A percentile compares a stretch with the other conserved stretches of the same genome.
phyloP scores from a whole-genome alignment of 2,888 invertebrate species.

The Oxystoma pomonae region DNA sequence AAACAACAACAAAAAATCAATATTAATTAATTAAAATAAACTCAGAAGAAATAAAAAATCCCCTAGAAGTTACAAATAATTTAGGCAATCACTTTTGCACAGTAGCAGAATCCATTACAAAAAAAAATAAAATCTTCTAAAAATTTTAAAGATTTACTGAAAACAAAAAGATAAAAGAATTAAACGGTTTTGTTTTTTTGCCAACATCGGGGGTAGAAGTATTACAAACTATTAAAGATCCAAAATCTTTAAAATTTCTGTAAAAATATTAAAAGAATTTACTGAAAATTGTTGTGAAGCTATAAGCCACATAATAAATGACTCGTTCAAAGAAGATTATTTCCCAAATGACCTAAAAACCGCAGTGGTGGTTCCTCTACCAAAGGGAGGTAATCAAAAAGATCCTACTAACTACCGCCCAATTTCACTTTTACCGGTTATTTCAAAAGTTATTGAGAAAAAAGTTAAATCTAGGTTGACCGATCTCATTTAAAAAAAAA shows the following conservation, averaged over 20 bases:
- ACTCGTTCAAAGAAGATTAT: not conserved
- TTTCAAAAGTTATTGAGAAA: too few relatives aligned
- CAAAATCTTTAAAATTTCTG: not conserved
- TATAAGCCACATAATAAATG: not conserved
- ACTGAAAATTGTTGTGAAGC: not conserved
- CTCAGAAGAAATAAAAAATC: not conserved
- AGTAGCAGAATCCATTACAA: too few relatives aligned
- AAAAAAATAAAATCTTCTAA: too few relatives aligned
- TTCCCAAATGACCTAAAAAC: not conserved
- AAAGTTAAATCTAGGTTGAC: too few relatives aligned
- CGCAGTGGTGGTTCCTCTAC: not conserved
- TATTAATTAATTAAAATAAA: not conserved
- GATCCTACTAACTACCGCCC: not conserved
- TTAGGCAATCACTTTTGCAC: not conserved
- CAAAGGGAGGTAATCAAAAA: not conserved
- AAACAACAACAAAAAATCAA: not conserved
- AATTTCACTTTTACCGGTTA: not conserved
- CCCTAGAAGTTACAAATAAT: not conserved
- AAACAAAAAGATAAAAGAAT: not conserved
- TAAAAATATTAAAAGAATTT: not conserved
- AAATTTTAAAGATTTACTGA: too few relatives aligned
- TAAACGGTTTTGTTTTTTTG: not conserved
- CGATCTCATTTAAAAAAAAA: too few relatives aligned
- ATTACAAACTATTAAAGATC: not conserved
- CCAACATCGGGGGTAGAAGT: not conserved